phyloP scores from a whole-genome alignment of 2,113 vertebrate genomes.

The Macrotis lagotis region DNA sequence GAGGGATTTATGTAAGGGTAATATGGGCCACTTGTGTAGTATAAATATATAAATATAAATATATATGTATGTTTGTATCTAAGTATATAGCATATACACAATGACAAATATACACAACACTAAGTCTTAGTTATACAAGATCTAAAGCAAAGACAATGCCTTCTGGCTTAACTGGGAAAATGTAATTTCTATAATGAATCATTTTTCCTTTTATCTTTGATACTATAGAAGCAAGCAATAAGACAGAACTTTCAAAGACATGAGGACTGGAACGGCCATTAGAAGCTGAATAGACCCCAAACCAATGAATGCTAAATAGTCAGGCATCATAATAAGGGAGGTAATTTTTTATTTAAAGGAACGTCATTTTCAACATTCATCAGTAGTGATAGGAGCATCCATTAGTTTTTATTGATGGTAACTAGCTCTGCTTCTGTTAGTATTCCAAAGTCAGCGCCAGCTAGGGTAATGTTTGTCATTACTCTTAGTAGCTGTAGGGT shows the following conservation, averaged over 20 bases:
- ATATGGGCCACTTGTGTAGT: conserved; percentile 62
- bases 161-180: conserved; percentile 82
- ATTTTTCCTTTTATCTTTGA: conserved; percentile 63
- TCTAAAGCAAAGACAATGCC: conserved; percentile 78
- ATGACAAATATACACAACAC: conserved; percentile 64
- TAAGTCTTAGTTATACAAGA: conserved; percentile 78
- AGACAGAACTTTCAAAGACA: conserved; percentile 69
- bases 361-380: conserved; percentile 76
- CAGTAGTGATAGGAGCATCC: conserved; percentile 74
- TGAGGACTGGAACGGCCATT: conserved; percentile 50
- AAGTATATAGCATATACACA: conserved; percentile 18
- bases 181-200: conserved; percentile 84
- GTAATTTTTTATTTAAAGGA: conserved; percentile 74
- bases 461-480: conserved; percentile 79
- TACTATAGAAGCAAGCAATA: conserved; percentile 72
- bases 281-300: conserved; percentile 70
- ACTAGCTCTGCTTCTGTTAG: conserved; percentile 75
- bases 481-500: conserved; percentile 79
- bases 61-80: conserved; percentile 60
- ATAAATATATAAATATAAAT: conserved; percentile 76
- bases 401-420: conserved; percentile 81
- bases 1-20: conserved; percentile 71
- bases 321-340: conserved; percentile 55
- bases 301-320: conserved; percentile 76
- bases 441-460: conserved; percentile 70